A percentile compares a stretch with the other conserved stretches of the same genome.
Evolutionary conservation across 2,797 vertebrate species (phyloP).

Genomic region (Enteromius viviparus): DNA sequence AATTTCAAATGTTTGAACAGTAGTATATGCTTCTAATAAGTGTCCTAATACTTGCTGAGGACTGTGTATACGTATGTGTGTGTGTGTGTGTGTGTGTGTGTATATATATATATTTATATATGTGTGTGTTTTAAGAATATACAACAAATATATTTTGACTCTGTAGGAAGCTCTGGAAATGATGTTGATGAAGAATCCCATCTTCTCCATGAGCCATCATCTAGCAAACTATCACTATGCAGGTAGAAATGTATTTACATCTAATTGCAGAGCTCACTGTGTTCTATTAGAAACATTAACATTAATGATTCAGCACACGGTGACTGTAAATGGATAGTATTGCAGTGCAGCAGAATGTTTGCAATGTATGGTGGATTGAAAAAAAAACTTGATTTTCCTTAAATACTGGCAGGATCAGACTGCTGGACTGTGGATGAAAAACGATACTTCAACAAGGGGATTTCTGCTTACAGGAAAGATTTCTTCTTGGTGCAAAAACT

Average conservation of each 20-base stretch:
- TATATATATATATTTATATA: too few species aligned
- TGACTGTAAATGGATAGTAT: neutral
- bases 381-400: neutral
- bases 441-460: constrained; percentile 95
- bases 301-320: neutral
- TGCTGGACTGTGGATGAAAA: constrained; percentile 90
- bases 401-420: constrained; percentile 85
- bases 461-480: constrained; percentile 92
- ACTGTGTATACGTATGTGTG: neutral
- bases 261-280: neutral
- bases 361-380: neutral
- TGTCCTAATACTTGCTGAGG: neutral
- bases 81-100: neutral
- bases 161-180: constrained; percentile 86
- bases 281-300: neutral
- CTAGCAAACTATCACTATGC: constrained; percentile 93
- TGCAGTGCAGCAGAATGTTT: neutral
- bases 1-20: neutral
- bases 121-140: neutral
- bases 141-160: constrained; percentile 46
- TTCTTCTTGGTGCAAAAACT: constrained; percentile 98
- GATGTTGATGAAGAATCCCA: constrained; percentile 85
- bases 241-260: constrained; percentile 73
- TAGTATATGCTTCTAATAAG: neutral
- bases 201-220: constrained; percentile 79